Evolutionary conservation across 2,797 vertebrate genomes (phyloP).

Genomic region (Poeciliopsis presidionis): DNA sequence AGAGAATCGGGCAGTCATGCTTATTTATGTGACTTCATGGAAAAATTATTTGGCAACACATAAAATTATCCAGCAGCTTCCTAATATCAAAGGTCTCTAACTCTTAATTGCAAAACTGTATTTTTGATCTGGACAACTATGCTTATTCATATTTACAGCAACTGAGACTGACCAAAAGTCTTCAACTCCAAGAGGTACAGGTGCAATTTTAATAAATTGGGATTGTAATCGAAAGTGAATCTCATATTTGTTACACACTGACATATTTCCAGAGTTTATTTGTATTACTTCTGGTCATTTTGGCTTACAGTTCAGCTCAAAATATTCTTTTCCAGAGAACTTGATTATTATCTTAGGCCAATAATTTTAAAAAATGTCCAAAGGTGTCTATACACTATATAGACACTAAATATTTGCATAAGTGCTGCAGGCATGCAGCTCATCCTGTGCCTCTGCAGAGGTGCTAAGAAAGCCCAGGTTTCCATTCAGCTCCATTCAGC

Average conservation of each 20-base stretch:
- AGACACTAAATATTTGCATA: background rate
- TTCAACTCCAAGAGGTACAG: background rate
- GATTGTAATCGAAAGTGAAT: background rate
- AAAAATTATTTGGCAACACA: conserved; percentile 65
- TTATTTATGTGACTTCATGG: conserved; percentile 65
- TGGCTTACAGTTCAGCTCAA: background rate
- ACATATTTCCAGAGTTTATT: background rate
- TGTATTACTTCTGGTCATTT: background rate
- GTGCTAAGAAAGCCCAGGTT: background rate
- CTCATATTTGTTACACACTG: background rate
- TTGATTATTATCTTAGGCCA: background rate
- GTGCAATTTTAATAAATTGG: background rate
- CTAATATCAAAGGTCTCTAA: background rate
- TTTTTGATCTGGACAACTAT: background rate
- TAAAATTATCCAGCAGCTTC: conserved; percentile 16
- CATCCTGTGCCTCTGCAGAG: background rate
- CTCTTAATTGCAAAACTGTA: background rate
- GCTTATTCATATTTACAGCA: background rate
- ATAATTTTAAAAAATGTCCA: background rate
- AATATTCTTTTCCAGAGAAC: background rate
- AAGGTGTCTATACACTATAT: background rate
- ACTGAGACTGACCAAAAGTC: background rate
- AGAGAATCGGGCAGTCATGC: conserved; percentile 76
- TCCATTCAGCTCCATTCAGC: background rate
- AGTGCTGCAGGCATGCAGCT: background rate